phyloP scores from a whole-genome alignment of 2,888 invertebrate species.

The Hoplodrina blanda region DNA sequence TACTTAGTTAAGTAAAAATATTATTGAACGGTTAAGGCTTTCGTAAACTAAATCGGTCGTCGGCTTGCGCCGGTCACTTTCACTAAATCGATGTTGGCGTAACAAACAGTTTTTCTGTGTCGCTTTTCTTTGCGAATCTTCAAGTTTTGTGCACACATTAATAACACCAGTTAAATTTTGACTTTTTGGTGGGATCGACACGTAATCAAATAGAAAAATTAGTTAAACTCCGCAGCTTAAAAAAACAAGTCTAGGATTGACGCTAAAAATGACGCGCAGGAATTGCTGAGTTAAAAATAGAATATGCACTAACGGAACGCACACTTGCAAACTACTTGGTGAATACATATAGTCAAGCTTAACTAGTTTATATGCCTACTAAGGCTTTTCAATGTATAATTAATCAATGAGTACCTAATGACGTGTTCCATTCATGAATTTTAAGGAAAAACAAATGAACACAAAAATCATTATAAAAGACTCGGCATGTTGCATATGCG shows the following conservation, averaged over 20 bases:
- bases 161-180: neutral
- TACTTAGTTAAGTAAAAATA: constrained; percentile 53
- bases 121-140: constrained; percentile 77
- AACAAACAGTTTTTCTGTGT: constrained; percentile 80
- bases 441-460: constrained; percentile 33
- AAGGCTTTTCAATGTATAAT: neutral
- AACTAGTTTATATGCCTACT: neutral
- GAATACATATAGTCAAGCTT: neutral
- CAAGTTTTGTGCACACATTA: constrained; percentile 3
- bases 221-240: neutral
- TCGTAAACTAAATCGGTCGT: constrained; percentile 73
- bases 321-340: neutral
- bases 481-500: neutral
- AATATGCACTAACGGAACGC: constrained; percentile 20
- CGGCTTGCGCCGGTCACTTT: constrained; percentile 73
- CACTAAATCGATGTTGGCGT: constrained; percentile 79
- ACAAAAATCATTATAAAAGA: neutral
- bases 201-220: constrained; percentile 36
- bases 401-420: neutral
- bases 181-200: constrained; percentile 20
- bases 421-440: constrained; percentile 33
- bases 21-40: constrained; percentile 65
- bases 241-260: constrained; percentile 65
- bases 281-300: constrained; percentile 78
- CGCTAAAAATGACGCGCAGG: constrained; percentile 69